Evolutionary conservation across 2,888 invertebrate genomes (phyloP).

Genomic region (Apoda limacodes): DNA sequence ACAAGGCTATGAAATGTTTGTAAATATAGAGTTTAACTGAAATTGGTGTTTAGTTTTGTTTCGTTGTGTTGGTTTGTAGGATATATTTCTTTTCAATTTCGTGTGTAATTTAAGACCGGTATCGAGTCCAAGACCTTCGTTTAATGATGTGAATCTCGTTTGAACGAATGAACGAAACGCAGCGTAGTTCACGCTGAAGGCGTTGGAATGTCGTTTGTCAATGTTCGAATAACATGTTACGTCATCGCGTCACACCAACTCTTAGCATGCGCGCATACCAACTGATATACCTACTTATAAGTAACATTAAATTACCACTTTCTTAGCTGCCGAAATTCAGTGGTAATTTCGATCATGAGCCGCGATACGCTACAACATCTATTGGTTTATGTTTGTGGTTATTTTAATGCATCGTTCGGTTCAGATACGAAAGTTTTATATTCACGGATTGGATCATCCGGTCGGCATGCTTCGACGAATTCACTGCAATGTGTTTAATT

Average conservation of each 20-base stretch:
- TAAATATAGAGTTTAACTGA: too few species aligned
- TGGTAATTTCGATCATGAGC: conserved; percentile 16
- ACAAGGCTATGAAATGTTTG: too few species aligned
- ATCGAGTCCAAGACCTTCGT: conserved; percentile 55
- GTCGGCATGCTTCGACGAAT: conserved; percentile 41
- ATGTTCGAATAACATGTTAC: conserved; percentile 61
- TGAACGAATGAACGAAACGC: conserved; percentile 34
- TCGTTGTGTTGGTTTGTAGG: too few species aligned
- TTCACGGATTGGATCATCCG: conserved; percentile 48
- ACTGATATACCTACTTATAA: neutral
- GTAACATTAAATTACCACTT: conserved; percentile 23
- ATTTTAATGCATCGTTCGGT: conserved; percentile 33
- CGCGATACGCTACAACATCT: neutral
- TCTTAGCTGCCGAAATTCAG: conserved; percentile 35
- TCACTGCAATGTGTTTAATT: conserved; percentile 50
- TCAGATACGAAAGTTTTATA: conserved; percentile 39
- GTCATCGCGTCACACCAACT: conserved; percentile 49
- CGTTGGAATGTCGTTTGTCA: conserved; percentile 66
- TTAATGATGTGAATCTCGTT: conserved; percentile 50
- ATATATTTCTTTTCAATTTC: conserved; percentile 27
- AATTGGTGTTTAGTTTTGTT: too few species aligned
- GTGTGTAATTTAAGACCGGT: conserved; percentile 33
- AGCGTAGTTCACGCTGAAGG: conserved; percentile 51
- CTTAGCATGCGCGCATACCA: conserved; percentile 34
- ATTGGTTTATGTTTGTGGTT: conserved; percentile 26